Evolutionary conservation across 64 coral and sea anemone genomes (phyloP).

Genomic region (Anthopleura sola): DNA sequence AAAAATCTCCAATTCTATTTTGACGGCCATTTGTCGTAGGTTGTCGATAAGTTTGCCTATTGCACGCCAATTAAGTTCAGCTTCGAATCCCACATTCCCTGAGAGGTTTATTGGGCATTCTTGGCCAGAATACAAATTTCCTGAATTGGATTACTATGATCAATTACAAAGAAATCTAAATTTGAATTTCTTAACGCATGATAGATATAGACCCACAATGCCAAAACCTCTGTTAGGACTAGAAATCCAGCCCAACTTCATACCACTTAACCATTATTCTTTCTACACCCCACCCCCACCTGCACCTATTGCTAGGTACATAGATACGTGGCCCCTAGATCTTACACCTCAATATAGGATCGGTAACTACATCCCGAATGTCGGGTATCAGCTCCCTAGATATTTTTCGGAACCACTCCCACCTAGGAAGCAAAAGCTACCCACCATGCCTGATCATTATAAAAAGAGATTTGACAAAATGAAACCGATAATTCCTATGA

Average conservation of each 20-base stretch:
- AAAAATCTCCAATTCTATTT: slow-evolving; percentile 80
- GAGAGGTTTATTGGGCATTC: background rate
- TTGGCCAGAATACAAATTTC: background rate
- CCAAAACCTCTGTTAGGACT: background rate
- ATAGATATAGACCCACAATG: too few species aligned
- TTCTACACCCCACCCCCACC: background rate
- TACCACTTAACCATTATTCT: background rate
- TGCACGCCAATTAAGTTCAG: background rate
- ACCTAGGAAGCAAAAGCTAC: background rate
- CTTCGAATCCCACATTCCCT: background rate
- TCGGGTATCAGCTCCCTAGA: background rate
- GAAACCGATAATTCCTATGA: background rate
- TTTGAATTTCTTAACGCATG: too few species aligned
- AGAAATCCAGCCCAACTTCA: background rate
- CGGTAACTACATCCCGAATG: background rate
- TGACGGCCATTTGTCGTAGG: slow-evolving; percentile 51
- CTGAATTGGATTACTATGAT: background rate
- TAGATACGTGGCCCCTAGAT: background rate
- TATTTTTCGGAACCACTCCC: background rate
- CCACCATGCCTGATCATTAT: background rate
- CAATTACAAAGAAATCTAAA: too few species aligned
- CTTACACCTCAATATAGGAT: background rate
- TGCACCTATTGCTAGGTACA: background rate
- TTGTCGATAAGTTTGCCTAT: slow-evolving; percentile 56
- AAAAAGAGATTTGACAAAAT: background rate